Evolutionary conservation across 2,888 invertebrate genomes (phyloP), one percentile per base, ranked within the genome.

Genomic region (Periphyllus acericola): DNA sequence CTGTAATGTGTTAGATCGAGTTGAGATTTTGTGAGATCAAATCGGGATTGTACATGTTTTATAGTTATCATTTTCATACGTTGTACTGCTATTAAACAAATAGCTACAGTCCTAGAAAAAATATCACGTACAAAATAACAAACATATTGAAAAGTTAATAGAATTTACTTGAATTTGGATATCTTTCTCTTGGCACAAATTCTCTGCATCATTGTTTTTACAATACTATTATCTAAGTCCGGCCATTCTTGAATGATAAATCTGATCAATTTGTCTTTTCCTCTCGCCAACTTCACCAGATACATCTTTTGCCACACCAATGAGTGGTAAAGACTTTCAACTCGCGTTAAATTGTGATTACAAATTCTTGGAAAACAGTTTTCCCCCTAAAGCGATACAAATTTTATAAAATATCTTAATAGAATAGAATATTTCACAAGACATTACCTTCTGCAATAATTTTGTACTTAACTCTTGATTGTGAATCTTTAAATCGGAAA

Each of bases 251-350:
- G 78, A 81, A 74, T 75, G 14, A 87, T 52, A 55, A 87, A 74
- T 21, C 66, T 87, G 3, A 87, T 74, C 9, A 87, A 81, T 66
- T 87, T 87, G 21, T 87, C 87, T 87, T 87, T 87, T 5, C 87
- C 87, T 34, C 81, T 40, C 0, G 87, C 87, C 19, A 87, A 80
- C 21, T 81, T 87, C 3, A 87, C 81, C 1, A 87, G 55, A 75
- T 87, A 87, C 87, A 81, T 87, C 25, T 87, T 87, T 87, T 87
- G 87, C 87, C 87, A 87, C 6, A 87, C 87, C 21, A 87, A 74
- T 6, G 80, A 81, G 66, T 74, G 80, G 72, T 87, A 81, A 25
- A 74, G 66, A 6, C 66, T 55, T 29, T 81, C 87, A 74, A 87
- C 4, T 21, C 72, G 71, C 36, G 79, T 60, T 79, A 79, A 60